These are phyloP conservation scores for Lingula anatina DNA, from an alignment of 2,888 invertebrate genomes.

Conservation along the genomic window DNA sequence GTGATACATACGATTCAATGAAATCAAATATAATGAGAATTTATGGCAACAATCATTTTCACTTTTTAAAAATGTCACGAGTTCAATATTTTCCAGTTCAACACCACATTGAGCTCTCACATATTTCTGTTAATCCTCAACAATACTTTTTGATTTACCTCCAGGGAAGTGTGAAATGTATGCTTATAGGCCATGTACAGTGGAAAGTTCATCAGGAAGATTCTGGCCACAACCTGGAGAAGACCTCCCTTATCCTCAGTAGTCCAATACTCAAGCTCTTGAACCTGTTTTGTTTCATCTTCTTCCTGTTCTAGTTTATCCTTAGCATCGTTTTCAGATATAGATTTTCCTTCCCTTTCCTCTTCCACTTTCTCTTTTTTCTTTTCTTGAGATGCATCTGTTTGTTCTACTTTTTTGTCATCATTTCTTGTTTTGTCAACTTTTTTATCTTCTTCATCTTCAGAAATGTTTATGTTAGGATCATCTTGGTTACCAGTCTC, in stretches of 20 bases:
- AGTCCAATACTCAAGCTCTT: constrained; percentile 58
- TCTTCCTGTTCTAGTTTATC: constrained; percentile 14
- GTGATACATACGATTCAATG: too few species aligned
- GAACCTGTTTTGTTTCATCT: constrained; percentile 10
- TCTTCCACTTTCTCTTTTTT: constrained; percentile 16
- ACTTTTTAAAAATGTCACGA: too few species aligned
- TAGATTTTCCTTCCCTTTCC: constrained; percentile 4
- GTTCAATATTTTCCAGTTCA: too few species aligned
- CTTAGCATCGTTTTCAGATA: not conserved
- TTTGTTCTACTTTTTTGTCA: constrained; percentile 20
- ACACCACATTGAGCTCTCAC: too few species aligned
- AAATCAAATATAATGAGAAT: too few species aligned
- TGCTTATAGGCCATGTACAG: constrained; percentile 71
- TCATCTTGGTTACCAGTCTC: constrained; percentile 1
- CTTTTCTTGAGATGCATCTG: constrained; percentile 12
- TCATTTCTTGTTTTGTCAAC: constrained; percentile 1
- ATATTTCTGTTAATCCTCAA: too few species aligned
- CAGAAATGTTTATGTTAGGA: too few species aligned
- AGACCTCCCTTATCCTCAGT: constrained; percentile 82
- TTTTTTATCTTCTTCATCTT: constrained; percentile 6
- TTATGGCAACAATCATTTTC: too few species aligned
- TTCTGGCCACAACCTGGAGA: constrained; percentile 80
- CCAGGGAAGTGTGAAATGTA: constrained; percentile 72
- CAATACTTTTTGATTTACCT: constrained; percentile 55
- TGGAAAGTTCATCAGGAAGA: constrained; percentile 81